Base-by-base conservation (phyloP, 2,888 invertebrate species). In the Ichneumoninae sp. region DNA sequence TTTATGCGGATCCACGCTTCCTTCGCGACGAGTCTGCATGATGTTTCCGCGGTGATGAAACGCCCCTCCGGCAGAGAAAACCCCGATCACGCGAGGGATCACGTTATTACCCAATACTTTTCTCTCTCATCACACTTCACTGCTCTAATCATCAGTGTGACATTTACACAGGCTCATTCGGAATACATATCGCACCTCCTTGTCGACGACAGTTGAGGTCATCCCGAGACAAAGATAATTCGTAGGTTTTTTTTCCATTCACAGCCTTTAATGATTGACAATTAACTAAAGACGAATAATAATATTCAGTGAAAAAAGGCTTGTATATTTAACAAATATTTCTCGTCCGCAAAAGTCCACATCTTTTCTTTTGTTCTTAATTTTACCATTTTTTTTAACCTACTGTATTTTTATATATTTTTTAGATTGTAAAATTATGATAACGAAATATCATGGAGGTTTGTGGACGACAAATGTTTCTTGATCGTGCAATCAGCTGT, bases 1-100 rank as follows among this genome's bases (percentile, higher is more conserved):
- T 85, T 83, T 85, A 82, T 82, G 81, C 81, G 80, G 60, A 83
- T 57, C 78, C 70, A 80, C 77, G 83, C 70, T 81, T 79, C 63
- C 80, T 82, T 80, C 74, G 79, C 81, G 81, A 83, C 65, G 77
- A 77, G 73, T 10, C 69, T 81, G 33, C 73, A 73, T 6, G 30
- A 40, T 69, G 80, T 80, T 83, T 71, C 60, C 36, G 10, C 73
- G 52, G 77, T 77, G 77, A 81, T 83, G 81, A 73, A 81, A 83
- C 66, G 50, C 47, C 36, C 36, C 40, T 22, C n/a, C 44, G 50
- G 26, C 66, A 66, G 63, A 69, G 68, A 44, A 65, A 80, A 65
- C 33, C 30, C 26, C 54, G 60, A 69, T 83, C 50, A 50, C 33
- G 22, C 71, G 57, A 40, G 60, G 66, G 54, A 36, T 16, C 57